Conservation (phyloP, 2,888 invertebrate species). For the Tryphoninae sp. region DNA sequence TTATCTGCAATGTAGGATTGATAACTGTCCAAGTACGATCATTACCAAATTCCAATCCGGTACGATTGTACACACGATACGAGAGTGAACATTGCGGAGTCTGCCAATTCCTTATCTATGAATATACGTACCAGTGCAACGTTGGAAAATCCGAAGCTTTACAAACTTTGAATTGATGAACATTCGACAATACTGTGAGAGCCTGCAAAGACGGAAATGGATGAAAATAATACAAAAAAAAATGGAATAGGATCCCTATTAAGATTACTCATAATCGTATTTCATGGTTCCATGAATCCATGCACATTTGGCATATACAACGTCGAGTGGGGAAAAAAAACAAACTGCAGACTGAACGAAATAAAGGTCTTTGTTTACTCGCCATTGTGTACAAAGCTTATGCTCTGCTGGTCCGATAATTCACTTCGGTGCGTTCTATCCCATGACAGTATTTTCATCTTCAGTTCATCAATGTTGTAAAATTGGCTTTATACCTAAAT, state of each 20-base stretch:
- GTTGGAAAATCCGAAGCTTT: constrained; percentile 7
- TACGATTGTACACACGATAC: neutral
- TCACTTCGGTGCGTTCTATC: neutral
- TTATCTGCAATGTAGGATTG: neutral
- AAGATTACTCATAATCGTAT: constrained; percentile 49
- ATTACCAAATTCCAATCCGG: neutral
- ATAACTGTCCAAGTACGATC: neutral
- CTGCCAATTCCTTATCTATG: constrained; percentile 1
- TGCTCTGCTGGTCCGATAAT: neutral
- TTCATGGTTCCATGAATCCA: constrained; percentile 41
- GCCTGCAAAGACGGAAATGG: neutral
- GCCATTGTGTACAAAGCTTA: neutral
- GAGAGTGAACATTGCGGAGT: neutral
- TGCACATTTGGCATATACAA: constrained; percentile 1
- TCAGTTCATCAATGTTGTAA: neutral
- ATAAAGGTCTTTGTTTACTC: constrained; percentile 28
- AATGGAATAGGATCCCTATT: constrained; percentile 33
- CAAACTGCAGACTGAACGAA: constrained; percentile 5
- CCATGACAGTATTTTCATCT: neutral
- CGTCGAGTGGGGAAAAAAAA: constrained; percentile 15
- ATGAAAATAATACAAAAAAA: constrained; percentile 26
- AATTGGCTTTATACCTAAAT: neutral
- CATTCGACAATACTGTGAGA: constrained; percentile 7
- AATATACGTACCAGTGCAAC: neutral
- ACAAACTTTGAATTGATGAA: neutral